Percentiles rank a stretch among this genome's conserved stretches.
These are phyloP conservation scores for Seriola aureovittata DNA, from an alignment of 2,113 vertebrate genomes.

Conservation along the genomic window DNA sequence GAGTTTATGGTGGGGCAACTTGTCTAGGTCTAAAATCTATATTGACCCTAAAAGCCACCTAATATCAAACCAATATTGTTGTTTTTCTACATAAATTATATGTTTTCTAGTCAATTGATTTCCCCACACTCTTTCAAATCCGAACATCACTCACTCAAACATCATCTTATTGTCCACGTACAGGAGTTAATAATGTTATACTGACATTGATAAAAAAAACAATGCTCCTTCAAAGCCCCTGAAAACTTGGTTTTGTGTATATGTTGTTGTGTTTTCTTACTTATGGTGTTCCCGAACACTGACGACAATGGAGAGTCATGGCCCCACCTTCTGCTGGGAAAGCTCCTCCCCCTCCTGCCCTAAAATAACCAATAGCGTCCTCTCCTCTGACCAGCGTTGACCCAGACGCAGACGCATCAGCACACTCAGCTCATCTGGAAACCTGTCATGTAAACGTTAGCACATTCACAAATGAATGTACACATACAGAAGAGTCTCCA, in stretches of 20 bases:
- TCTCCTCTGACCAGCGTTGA: conserved; percentile 29
- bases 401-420: conserved; percentile 47
- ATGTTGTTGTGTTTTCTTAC: conserved; percentile 24
- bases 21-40: too few relatives aligned
- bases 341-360: conserved; percentile 49
- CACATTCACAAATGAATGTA: conserved; percentile 26
- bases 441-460: conserved; percentile 56
- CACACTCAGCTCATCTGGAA: conserved; percentile 59
- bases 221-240: too few relatives aligned
- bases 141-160: too few relatives aligned
- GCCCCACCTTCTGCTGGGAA: conserved; percentile 13
- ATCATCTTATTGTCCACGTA: too few relatives aligned
- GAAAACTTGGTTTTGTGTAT: not conserved
- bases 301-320: conserved; percentile 25
- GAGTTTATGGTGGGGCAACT: not conserved
- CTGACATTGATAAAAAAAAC: too few relatives aligned
- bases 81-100: too few relatives aligned
- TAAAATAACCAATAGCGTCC: conserved; percentile 41
- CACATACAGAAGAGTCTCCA: conserved; percentile 8
- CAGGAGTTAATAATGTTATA: too few relatives aligned
- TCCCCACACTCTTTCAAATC: too few relatives aligned
- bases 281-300: conserved; percentile 41
- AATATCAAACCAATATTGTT: too few relatives aligned
- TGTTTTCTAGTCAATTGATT: too few relatives aligned
- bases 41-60: not conserved